phyloP scores from a whole-genome alignment of 2,113 vertebrate genomes.

The Willisornis vidua region DNA sequence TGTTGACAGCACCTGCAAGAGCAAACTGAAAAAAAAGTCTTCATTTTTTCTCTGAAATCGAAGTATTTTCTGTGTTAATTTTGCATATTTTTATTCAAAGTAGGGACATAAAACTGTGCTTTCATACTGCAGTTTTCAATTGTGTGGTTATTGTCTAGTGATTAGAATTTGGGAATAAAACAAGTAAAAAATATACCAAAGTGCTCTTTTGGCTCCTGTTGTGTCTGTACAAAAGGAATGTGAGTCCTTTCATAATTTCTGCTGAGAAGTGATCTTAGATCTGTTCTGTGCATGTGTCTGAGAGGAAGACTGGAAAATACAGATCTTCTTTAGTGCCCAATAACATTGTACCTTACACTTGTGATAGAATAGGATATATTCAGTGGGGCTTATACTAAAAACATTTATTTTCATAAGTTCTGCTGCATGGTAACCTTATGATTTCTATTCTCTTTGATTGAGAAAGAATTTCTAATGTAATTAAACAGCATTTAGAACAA shows the following conservation, averaged over 20 bases:
- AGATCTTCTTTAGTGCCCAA: neutral
- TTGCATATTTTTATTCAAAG: neutral
- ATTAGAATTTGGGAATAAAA: neutral
- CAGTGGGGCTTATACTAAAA: neutral
- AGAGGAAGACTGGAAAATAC: neutral
- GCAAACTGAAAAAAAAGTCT: neutral
- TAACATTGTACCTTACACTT: neutral
- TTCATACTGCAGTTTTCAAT: neutral
- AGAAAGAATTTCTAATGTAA: neutral
- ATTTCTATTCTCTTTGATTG: neutral
- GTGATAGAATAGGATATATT: neutral
- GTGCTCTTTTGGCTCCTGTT: neutral
- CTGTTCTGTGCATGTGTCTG: neutral
- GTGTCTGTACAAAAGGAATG: neutral
- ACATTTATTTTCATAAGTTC: neutral
- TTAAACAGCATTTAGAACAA: neutral
- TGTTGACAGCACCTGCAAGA: conserved; percentile 25
- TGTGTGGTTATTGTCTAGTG: neutral
- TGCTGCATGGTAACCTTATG: neutral
- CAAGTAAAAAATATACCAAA: neutral
- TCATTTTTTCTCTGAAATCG: neutral
- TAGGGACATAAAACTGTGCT: neutral
- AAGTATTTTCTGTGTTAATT: conserved; percentile 18
- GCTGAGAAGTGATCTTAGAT: conserved; percentile 1
- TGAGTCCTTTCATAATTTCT: neutral